Evolutionary conservation across 2,113 vertebrate genomes (phyloP).

Genomic region (Oncorhynchus clarkii): DNA sequence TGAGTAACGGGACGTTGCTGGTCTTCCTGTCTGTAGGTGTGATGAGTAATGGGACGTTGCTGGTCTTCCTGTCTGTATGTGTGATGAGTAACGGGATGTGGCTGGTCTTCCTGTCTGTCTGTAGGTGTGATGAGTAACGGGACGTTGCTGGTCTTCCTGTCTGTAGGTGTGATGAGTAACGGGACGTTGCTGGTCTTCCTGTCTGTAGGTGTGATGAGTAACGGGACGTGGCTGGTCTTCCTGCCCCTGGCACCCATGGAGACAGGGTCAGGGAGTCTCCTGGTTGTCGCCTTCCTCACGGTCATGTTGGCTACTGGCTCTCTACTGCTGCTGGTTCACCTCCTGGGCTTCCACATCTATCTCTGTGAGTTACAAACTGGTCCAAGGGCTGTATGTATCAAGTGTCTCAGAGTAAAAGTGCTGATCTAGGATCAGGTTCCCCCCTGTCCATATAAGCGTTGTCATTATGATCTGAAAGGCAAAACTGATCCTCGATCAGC

Average conservation of each 20-base stretch:
- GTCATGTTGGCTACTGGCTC: slow-evolving; percentile 58
- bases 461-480: too few relatives aligned
- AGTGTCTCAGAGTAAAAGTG: too few relatives aligned
- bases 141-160: slow-evolving; percentile 64
- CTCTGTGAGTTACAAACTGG: slow-evolving; percentile 67
- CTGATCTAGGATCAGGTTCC: too few relatives aligned
- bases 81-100: too few relatives aligned
- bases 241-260: slow-evolving; percentile 67
- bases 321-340: slow-evolving; percentile 67
- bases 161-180: slow-evolving; percentile 12
- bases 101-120: background rate
- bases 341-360: slow-evolving; percentile 77
- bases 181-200: background rate
- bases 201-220: slow-evolving; percentile 56
- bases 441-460: too few relatives aligned
- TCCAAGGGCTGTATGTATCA: too few relatives aligned
- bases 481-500: too few relatives aligned
- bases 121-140: slow-evolving; percentile 41
- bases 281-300: slow-evolving; percentile 55
- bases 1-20: too few relatives aligned
- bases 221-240: too few relatives aligned
- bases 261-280: slow-evolving; percentile 58
- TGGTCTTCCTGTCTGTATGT: too few relatives aligned
- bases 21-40: too few relatives aligned
- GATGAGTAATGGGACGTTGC: too few relatives aligned